Base-by-base conservation (phyloP, 2,797 vertebrate genomes). In the Tauraco hartlaubi region DNA sequence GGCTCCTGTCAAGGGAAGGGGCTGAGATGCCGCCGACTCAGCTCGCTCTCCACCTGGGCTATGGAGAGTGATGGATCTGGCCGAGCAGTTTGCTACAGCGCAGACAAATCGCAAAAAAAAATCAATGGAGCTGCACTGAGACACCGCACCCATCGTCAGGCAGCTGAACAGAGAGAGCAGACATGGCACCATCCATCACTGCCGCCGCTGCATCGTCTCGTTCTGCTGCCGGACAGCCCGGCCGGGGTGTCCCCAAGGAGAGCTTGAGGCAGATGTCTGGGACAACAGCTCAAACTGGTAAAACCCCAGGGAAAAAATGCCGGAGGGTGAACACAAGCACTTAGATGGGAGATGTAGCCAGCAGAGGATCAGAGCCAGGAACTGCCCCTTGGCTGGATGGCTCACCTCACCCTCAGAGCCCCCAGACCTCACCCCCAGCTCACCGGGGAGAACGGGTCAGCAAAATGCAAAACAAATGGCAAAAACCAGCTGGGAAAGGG, bases 241-340 rank as follows among this genome's bases (percentile, higher is more conserved):
- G 55, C n/a, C 0, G 0, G 59, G 68, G 26, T 0, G 0, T 49
- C 72, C 85, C 82, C 0, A 0, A 54, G 85, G 48, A 62, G 4
- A 74, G 23, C 63, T 16, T 0, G 7, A 51, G 89, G 59, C 71
- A 15, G 3, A 5, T 56, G 54, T 31, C 77, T 84, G 91, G 41
- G 86, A 48, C 25, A 61, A 15, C 54, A 35, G 54, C 58, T 54
- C 80, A 17, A 1, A 0, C 0, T 4, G 26, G 23, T 9, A 9
- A 58, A 82, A 52, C 19, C 82, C 21, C 33, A 2, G n/a, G 71
- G 13, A 23, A 63, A 35, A 39, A 52, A 12, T 1, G 5, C 9
- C n/a, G 6, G 52, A 59, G 64, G 82, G 10, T n/a, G 64, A 91
- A 85, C 17, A 9, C 29, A 59, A 80, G 61, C 0, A 1, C 68